Evolutionary conservation across 2,113 vertebrate genomes (phyloP).

Genomic region (Podarcis cretensis): DNA sequence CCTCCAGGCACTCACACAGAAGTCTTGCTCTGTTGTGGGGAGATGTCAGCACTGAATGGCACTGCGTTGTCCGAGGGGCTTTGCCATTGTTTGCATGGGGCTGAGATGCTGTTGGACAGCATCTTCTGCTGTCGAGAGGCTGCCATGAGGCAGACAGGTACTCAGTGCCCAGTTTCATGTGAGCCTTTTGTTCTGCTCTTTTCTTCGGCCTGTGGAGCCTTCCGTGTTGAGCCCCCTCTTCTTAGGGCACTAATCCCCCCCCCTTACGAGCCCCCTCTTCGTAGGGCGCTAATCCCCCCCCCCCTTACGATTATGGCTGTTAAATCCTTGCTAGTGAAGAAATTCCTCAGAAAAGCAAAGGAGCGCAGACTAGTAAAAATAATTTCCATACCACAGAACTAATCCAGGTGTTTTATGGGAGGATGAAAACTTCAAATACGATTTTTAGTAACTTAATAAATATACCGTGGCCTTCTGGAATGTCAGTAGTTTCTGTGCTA

Average conservation of each 20-base stretch:
- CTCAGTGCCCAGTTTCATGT: too few species aligned
- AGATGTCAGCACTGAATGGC: neutral
- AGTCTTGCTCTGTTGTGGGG: neutral
- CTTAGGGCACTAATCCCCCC: neutral
- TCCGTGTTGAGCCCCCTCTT: neutral
- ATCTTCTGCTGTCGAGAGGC: neutral
- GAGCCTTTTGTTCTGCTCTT: neutral
- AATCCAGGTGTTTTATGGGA: neutral
- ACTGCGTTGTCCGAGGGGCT: neutral
- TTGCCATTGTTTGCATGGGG: slow-evolving; percentile 3
- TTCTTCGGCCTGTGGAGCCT: neutral
- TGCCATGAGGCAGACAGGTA: neutral
- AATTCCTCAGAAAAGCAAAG: neutral
- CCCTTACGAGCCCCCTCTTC: neutral
- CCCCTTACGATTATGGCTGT: neutral
- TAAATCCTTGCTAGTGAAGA: neutral
- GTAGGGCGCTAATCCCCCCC: neutral
- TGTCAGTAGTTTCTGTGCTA: neutral
- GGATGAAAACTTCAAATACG: neutral
- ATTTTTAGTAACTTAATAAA: neutral
- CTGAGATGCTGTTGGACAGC: neutral
- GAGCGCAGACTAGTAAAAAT: neutral
- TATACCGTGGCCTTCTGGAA: neutral
- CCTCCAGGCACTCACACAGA: neutral
- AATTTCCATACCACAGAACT: too few species aligned